Percentiles rank a stretch among this genome's conserved stretches.
These are phyloP conservation scores for Andrena bicolor DNA, from an alignment of 2,888 invertebrate species.

Conservation along the genomic window DNA sequence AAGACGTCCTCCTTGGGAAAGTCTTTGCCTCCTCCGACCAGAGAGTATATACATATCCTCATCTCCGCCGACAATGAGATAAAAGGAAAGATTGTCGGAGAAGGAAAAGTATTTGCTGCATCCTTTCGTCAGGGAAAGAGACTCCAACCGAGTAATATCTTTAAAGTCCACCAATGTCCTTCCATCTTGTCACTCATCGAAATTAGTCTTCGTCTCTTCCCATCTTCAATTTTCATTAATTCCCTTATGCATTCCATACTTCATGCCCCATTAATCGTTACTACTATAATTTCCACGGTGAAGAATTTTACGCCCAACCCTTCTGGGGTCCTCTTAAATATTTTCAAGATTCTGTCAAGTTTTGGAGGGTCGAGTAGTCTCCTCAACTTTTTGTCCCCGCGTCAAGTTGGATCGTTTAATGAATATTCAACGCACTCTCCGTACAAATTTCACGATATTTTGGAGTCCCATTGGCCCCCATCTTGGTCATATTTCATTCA, in stretches of 20 bases:
- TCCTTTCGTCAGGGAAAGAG: slow-evolving; percentile 11
- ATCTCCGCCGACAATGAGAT: slow-evolving; percentile 28
- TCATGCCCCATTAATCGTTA: too few species aligned
- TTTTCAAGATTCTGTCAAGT: neutral
- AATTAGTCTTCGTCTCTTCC: neutral
- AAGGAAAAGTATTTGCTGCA: slow-evolving; percentile 33
- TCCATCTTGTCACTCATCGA: neutral
- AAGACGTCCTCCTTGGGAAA: slow-evolving; percentile 25
- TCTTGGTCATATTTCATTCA: slow-evolving; percentile 11
- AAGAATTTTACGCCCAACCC: too few species aligned
- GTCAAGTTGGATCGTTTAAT: too few species aligned
- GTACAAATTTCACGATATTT: neutral
- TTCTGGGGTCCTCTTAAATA: too few species aligned
- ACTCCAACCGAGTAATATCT: slow-evolving; percentile 36
- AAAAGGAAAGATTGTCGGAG: slow-evolving; percentile 31
- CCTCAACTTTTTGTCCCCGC: neutral
- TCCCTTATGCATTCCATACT: too few species aligned
- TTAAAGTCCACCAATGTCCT: slow-evolving; percentile 11
- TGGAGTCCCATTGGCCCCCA: neutral
- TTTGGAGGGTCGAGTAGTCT: neutral
- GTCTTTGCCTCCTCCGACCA: slow-evolving; percentile 35
- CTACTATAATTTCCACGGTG: too few species aligned
- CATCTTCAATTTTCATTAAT: too few species aligned
- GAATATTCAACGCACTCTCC: too few species aligned
- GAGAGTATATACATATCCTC: slow-evolving; percentile 46